Percentiles rank a stretch among this genome's conserved stretches.
These are phyloP conservation scores for Celastrina argiolus DNA, from an alignment of 2,888 invertebrate species.

Conservation along the genomic window DNA sequence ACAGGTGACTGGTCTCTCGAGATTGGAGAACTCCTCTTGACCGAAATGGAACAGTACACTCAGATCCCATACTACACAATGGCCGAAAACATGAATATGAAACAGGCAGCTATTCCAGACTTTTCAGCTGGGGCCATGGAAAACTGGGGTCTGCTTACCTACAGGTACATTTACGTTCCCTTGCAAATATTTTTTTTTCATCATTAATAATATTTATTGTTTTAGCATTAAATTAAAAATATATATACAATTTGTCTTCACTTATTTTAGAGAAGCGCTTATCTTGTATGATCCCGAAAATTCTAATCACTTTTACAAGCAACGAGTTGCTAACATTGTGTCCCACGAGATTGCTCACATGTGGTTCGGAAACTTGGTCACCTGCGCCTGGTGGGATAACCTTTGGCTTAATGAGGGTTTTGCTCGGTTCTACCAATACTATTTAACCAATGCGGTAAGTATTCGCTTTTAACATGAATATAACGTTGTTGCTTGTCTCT, in stretches of 20 bases:
- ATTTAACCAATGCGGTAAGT: conserved; percentile 71
- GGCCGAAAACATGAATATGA: conserved; percentile 70
- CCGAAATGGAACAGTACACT: conserved; percentile 78
- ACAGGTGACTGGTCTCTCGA: conserved; percentile 66
- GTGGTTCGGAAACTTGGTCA: conserved; percentile 89
- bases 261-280: conserved; percentile 74
- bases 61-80: conserved; percentile 70
- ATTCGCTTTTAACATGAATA: neutral
- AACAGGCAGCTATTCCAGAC: conserved; percentile 88
- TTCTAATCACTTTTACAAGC: conserved; percentile 76
- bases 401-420: conserved; percentile 85
- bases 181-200: neutral
- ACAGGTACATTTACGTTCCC: conserved; percentile 69
- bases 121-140: conserved; percentile 90
- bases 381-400: conserved; percentile 86
- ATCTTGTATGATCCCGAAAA: conserved; percentile 70
- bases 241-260: too few species aligned
- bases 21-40: conserved; percentile 64
- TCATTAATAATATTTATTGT: conserved; percentile 7
- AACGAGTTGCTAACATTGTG: conserved; percentile 81
- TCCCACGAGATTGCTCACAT: conserved; percentile 89
- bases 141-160: conserved; percentile 90
- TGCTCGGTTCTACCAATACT: conserved; percentile 84
- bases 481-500: neutral
- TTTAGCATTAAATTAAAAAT: neutral